Percentiles rank a stretch among this genome's conserved stretches.
Evolutionary conservation across 2,797 vertebrate genomes (phyloP).

Genomic region (Chrysocyon brachyurus): DNA sequence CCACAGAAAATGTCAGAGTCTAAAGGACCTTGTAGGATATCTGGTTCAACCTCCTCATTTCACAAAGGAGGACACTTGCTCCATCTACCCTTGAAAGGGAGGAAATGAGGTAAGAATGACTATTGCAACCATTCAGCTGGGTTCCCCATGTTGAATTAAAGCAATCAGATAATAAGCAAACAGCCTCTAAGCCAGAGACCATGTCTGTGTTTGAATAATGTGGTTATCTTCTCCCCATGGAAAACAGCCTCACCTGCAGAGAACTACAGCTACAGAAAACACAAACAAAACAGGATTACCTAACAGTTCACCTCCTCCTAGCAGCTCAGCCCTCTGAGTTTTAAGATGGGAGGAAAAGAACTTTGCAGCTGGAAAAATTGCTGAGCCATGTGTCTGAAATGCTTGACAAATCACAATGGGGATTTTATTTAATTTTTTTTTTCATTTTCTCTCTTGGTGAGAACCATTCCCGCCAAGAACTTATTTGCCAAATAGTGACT

Average conservation of each 20-base stretch:
- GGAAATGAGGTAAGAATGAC: conserved; percentile 34
- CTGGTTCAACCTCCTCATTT: not conserved
- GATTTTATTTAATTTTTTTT: conserved; percentile 61
- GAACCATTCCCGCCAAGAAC: conserved; percentile 65
- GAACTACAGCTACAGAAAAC: not conserved
- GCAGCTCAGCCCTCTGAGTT: not conserved
- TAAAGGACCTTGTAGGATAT: not conserved
- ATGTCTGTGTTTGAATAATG: not conserved
- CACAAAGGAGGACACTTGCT: conserved; percentile 43
- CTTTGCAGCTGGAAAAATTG: conserved; percentile 41
- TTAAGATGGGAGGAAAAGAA: conserved; percentile 34
- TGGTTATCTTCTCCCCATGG: not conserved
- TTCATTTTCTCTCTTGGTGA: conserved; percentile 65
- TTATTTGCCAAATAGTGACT: conserved; percentile 72
- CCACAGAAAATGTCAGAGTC: not conserved
- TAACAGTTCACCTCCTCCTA: not conserved
- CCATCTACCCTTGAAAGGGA: conserved; percentile 38
- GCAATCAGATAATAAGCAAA: conserved; percentile 6
- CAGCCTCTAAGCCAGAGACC: not conserved
- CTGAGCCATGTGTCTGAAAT: conserved; percentile 70
- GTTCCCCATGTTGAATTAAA: not conserved
- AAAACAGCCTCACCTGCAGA: not conserved
- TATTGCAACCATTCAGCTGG: not conserved
- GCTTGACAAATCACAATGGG: conserved; percentile 53
- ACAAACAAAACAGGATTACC: not conserved